Evolutionary conservation across 2,888 invertebrate genomes (phyloP).

Genomic region (Julus scandinavius): DNA sequence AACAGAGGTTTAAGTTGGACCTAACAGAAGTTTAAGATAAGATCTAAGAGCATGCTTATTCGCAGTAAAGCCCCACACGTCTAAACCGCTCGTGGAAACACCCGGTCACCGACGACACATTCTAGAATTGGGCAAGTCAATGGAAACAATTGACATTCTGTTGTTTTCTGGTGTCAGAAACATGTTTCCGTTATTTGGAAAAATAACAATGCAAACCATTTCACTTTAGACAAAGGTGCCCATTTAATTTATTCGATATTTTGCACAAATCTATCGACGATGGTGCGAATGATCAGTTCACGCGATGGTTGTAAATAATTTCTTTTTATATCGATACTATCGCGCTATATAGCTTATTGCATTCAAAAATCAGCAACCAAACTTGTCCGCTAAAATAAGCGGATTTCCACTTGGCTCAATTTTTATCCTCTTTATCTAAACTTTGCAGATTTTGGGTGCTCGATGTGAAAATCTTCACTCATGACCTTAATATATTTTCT

Average conservation of each 20-base stretch:
- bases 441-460: background rate
- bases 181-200: no score
- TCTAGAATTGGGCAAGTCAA: no score
- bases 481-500: constrained; percentile 1
- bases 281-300: background rate
- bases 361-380: background rate
- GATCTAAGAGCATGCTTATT: no score
- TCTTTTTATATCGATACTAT: background rate
- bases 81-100: no score
- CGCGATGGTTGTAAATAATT: constrained; percentile 17
- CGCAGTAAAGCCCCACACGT: no score
- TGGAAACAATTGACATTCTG: no score
- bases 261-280: background rate
- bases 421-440: background rate
- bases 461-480: background rate
- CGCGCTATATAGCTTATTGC: background rate
- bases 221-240: background rate
- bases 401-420: background rate
- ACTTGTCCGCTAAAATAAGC: background rate
- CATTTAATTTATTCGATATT: background rate
- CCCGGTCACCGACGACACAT: no score
- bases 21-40: no score
- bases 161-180: no score
- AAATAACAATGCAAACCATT: no score
- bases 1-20: no score